Conservation (phyloP, 1,140 invertebrate species). For the Acromyrmex echinatior region DNA sequence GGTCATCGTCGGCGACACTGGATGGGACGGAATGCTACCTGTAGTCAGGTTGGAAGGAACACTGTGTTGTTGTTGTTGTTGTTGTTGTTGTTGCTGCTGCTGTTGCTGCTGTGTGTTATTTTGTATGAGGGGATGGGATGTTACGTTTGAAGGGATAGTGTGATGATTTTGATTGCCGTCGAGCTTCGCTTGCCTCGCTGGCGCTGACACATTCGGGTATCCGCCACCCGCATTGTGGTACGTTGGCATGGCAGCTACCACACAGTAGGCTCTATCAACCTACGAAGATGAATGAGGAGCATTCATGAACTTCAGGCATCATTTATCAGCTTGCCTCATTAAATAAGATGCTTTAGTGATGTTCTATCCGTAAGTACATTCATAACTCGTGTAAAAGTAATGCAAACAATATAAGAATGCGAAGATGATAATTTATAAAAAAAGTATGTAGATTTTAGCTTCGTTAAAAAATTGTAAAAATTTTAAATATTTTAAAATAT, state of each 20-base stretch:
- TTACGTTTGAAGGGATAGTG: conserved; percentile 85
- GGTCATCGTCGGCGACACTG: conserved; percentile 84
- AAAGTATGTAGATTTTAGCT: not conserved
- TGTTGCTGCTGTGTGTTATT: conserved; percentile 76
- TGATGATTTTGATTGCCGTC: conserved; percentile 86
- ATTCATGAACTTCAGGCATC: conserved; percentile 34
- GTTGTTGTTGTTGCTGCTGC: conserved; percentile 47
- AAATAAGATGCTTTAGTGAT: conserved; percentile 30
- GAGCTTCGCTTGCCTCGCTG: conserved; percentile 83
- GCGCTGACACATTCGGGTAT: conserved; percentile 85
- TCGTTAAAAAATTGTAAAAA: not conserved
- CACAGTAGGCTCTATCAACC: conserved; percentile 73
- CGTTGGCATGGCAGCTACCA: conserved; percentile 83
- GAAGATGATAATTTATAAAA: not conserved
- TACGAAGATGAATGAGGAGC: conserved; percentile 65
- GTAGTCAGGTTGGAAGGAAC: conserved; percentile 80
- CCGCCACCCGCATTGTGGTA: conserved; percentile 86
- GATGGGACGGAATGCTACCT: conserved; percentile 82
- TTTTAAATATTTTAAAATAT: not conserved
- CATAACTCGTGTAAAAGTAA: conserved; percentile 34
- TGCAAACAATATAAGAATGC: not conserved
- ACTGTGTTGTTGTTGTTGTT: conserved; percentile 66
- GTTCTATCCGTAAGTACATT: conserved; percentile 12
- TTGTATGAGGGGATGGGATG: conserved; percentile 81
- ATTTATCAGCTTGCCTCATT: conserved; percentile 47